Base-by-base conservation (phyloP, 2,888 invertebrate genomes). In the Chydorus sphaericus region DNA sequence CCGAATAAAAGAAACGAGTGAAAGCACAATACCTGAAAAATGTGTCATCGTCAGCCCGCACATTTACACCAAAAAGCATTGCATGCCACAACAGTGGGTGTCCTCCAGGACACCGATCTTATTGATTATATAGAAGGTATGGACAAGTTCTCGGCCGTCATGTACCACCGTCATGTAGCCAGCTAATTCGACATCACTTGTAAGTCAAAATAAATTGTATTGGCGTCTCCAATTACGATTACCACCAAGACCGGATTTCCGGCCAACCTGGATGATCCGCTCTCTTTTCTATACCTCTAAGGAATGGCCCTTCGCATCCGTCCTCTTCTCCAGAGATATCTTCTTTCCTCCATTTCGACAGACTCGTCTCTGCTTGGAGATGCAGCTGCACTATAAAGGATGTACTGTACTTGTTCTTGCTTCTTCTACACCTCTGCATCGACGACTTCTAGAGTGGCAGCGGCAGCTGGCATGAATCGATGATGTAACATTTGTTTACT, bases 81-180 rank as follows among this genome's bases (percentile, higher is more conserved):
- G 70, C 71, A 59, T 78, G 78, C 69, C 83, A 81, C 70, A 83
- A 85, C 63, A 85, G 81, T 10, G 85, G 51, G 88, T 85, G 71
- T 88, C 88, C 64, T 87, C 87, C 58, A 88, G 75, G 28, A 87
- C 88, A 58, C 85, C 77, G 77, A 62, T 3, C n/a, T 66, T 63
- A 53, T 23, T 38, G 29, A 29, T 31, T 5, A 38, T 8, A 2
- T 7, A 38, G 20, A 14, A 18, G 87, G 71, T 77, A 88, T 80
- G 38, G 87, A 87, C 52, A 85, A 80, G 70, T 88, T 87, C 70
- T 88, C 87, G 73, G 16, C 85, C 86, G 1, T 86, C 86, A 70
- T 88, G 87, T n/a, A n/a, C n/a, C 70, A 87, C 87, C 0, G 86
- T 87, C n/a, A 84, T 85, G 67, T 87, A 88, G 28, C 86, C 86